A percentile compares a stretch with the other conserved stretches of the same genome.
phyloP scores from a whole-genome alignment of 2,888 invertebrate species.

The Drosophila trichaetosa region DNA sequence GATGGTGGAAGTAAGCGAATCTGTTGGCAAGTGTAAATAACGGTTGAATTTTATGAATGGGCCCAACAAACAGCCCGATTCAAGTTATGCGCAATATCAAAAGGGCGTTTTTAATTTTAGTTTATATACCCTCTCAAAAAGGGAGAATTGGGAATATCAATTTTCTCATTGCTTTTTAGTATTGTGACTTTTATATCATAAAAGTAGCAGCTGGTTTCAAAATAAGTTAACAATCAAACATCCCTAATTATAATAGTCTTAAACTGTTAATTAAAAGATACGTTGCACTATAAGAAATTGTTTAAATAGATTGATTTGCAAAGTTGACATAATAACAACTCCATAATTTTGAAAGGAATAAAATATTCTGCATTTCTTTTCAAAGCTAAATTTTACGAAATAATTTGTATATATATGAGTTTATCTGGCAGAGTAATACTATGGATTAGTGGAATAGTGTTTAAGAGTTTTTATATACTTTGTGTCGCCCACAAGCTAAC shows the following conservation, averaged over 20 bases:
- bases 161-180: too few species aligned
- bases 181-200: neutral
- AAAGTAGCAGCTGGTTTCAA: neutral
- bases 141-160: neutral
- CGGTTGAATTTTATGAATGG: conserved; percentile 33
- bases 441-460: rapidly evolving
- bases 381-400: neutral
- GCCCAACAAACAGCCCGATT: neutral
- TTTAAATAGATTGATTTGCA: neutral
- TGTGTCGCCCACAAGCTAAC: neutral
- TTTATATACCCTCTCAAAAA: neutral
- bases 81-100: conserved; percentile 19
- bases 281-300: neutral
- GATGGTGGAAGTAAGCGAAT: conserved; percentile 3
- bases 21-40: conserved; percentile 24
- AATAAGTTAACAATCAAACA: neutral
- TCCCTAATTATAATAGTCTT: neutral
- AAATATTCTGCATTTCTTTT: neutral
- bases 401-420: neutral
- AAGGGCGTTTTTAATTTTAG: conserved; percentile 3
- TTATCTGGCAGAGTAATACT: neutral
- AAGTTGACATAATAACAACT: neutral
- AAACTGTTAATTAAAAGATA: rapidly evolving
- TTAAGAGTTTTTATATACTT: neutral
- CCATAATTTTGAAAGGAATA: neutral